A percentile compares a stretch with the other conserved stretches of the same genome.
Conservation (phyloP, 2,797 vertebrate genomes). For the Antennarius maculatus region DNA sequence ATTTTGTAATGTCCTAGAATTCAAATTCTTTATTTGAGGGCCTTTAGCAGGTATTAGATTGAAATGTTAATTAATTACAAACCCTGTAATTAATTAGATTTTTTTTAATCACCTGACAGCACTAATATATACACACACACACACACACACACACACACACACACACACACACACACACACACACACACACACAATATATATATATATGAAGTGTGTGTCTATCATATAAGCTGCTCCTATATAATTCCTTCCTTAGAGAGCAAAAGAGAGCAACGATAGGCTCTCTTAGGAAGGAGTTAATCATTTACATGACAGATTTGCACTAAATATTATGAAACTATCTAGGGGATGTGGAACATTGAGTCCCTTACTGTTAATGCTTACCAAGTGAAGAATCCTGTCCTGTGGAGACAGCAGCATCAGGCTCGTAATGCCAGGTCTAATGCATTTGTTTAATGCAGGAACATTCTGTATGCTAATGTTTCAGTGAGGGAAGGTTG, state of each 20-base stretch:
- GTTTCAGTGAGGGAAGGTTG: conserved; percentile 7
- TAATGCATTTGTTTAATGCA: conserved; percentile 24
- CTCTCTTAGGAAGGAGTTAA: conserved; percentile 62
- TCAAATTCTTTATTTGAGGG: too few species aligned
- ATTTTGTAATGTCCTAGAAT: too few species aligned
- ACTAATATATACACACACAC: too few species aligned
- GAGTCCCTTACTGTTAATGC: conserved; percentile 56
- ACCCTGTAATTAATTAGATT: too few species aligned
- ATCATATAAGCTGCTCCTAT: too few species aligned
- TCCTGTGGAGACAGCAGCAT: conserved; percentile 21
- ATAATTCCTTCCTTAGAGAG: not conserved
- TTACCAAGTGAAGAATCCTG: conserved; percentile 38
- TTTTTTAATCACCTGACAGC: too few species aligned
- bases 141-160: too few species aligned
- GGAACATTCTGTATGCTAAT: conserved; percentile 3
- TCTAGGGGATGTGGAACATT: conserved; percentile 52
- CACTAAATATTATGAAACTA: conserved; percentile 63
- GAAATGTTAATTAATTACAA: too few species aligned
- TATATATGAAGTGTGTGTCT: too few species aligned
- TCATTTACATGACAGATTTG: conserved; percentile 56
- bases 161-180: too few species aligned
- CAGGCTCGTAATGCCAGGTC: conserved; percentile 34
- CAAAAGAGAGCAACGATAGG: conserved; percentile 10
- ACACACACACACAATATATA: too few species aligned
- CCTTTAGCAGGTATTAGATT: too few species aligned